These are phyloP conservation scores for Nycticebus coucang DNA, from an alignment of 2,113 vertebrate genomes.

Conservation along the genomic window DNA sequence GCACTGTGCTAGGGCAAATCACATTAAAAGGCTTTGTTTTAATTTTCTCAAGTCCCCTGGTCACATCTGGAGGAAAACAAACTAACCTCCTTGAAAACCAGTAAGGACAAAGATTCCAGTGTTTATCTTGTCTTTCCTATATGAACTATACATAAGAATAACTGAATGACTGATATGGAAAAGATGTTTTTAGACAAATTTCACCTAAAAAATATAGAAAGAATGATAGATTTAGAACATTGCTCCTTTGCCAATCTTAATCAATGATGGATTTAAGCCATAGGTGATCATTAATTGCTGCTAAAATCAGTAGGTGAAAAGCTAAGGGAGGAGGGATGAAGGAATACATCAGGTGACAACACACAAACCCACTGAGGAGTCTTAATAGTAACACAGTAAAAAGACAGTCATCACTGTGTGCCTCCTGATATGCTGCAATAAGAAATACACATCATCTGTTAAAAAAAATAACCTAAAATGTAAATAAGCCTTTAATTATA, in stretches of 20 bases:
- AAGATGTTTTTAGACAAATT: slow-evolving; percentile 50
- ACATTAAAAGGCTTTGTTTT: background rate
- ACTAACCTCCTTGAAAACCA: background rate
- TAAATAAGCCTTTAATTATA: background rate
- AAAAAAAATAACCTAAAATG: slow-evolving; percentile 3
- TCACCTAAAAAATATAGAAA: background rate
- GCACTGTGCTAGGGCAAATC: background rate
- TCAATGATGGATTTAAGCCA: slow-evolving; percentile 3
- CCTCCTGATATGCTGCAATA: background rate
- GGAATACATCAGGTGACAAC: background rate
- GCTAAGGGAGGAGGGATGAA: background rate
- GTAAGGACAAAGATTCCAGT: background rate
- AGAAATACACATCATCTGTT: background rate
- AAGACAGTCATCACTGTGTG: background rate
- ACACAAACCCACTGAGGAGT: background rate
- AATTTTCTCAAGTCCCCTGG: background rate
- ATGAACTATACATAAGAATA: background rate
- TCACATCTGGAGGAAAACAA: background rate
- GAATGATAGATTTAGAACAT: background rate
- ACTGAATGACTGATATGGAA: background rate
- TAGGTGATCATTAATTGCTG: background rate
- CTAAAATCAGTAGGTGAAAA: slow-evolving; percentile 15
- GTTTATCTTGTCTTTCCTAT: background rate
- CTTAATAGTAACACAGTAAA: background rate
- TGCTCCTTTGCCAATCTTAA: background rate